phyloP scores from a whole-genome alignment of 2,113 vertebrate species.

The Chitala chitala region DNA sequence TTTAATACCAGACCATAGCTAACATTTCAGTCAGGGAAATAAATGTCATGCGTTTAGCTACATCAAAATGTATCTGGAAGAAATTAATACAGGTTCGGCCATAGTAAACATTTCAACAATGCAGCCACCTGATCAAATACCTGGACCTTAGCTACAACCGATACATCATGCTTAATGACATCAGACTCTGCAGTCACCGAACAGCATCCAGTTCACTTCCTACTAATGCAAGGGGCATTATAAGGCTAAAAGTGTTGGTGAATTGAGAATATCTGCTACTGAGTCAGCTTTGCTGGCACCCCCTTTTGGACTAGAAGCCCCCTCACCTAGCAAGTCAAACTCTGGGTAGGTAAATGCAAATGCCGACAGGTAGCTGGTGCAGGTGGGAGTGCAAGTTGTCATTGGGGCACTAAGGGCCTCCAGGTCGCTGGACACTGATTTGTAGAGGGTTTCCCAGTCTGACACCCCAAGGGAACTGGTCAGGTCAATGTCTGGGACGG shows the following conservation, averaged over 20 bases:
- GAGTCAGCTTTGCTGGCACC: conserved; percentile 84
- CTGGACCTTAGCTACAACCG: conserved; percentile 39
- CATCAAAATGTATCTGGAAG: conserved; percentile 73
- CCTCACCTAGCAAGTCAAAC: conserved; percentile 82
- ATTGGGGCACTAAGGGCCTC: conserved; percentile 92
- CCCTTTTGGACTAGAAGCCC: conserved; percentile 74
- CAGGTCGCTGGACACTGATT: conserved; percentile 75
- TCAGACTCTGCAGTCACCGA: conserved; percentile 41
- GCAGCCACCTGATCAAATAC: conserved; percentile 44
- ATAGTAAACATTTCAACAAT: conserved; percentile 47
- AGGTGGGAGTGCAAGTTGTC: conserved; percentile 89
- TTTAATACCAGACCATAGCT: conserved; percentile 75
- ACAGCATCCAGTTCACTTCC: conserved; percentile 23
- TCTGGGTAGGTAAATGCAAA: conserved; percentile 93
- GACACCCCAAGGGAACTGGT: conserved; percentile 83
- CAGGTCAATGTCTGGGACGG: conserved; percentile 91
- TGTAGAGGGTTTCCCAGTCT: conserved; percentile 93
- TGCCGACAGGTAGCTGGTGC: conserved; percentile 86
- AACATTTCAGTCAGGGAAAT: conserved; percentile 65
- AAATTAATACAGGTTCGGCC: conserved; percentile 54
- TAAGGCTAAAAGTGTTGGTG: conserved; percentile 92
- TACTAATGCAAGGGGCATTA: conserved; percentile 53
- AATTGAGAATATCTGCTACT: conserved; percentile 88
- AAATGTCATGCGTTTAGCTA: conserved; percentile 91
- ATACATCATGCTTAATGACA: conserved; percentile 34